Percentiles rank a stretch among this genome's conserved stretches.
Evolutionary conservation across 2,888 invertebrate species (phyloP).

Genomic region (Aleiodes testaceus): DNA sequence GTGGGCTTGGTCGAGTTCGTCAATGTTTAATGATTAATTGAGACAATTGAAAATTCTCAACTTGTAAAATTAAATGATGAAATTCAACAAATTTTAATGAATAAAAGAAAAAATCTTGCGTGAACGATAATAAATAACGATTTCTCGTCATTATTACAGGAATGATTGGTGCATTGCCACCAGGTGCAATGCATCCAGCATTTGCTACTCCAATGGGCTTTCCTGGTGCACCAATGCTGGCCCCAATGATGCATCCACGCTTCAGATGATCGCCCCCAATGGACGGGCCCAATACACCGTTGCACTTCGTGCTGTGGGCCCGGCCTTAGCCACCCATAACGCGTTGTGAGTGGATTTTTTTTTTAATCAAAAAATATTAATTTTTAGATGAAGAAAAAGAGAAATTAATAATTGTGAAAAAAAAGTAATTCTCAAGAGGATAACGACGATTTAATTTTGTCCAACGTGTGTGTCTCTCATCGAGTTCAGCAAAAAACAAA

Average conservation of each 20-base stretch:
- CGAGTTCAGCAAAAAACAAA: slow-evolving; percentile 5
- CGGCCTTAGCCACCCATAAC: slow-evolving; percentile 69
- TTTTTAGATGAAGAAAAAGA: neutral
- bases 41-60: slow-evolving; percentile 5
- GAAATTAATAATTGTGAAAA: neutral
- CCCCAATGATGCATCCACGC: slow-evolving; percentile 87
- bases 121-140: slow-evolving; percentile 16
- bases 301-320: slow-evolving; percentile 77
- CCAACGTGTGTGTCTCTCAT: too few relatives aligned
- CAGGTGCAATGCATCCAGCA: slow-evolving; percentile 75
- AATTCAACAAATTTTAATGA: neutral
- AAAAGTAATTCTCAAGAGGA: slow-evolving; percentile 23
- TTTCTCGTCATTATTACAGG: slow-evolving; percentile 64
- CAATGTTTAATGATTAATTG: slow-evolving; percentile 23
- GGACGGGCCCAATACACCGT: slow-evolving; percentile 74
- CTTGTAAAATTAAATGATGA: neutral
- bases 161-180: slow-evolving; percentile 72
- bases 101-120: slow-evolving; percentile 11
- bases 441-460: neutral
- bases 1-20: neutral
- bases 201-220: slow-evolving; percentile 75
- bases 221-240: slow-evolving; percentile 75
- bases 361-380: slow-evolving; percentile 31
- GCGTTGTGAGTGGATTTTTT: slow-evolving; percentile 7
- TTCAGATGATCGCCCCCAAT: slow-evolving; percentile 86